Base-by-base conservation (phyloP, 2,888 invertebrate genomes). In the Melieria crassipennis region DNA sequence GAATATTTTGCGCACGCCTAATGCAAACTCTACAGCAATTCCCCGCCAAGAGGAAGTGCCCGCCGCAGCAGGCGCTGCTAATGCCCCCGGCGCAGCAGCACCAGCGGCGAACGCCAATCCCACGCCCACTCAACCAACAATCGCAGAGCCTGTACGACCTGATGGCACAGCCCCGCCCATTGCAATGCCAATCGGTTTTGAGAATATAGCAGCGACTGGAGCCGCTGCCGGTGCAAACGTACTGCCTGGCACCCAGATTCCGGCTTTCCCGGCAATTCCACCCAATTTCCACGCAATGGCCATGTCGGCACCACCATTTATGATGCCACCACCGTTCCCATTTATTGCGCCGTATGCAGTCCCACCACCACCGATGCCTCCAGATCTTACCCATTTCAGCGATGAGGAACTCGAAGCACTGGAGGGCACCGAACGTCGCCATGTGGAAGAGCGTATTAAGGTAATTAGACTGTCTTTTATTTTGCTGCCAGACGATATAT, bases 401-500 rank as follows among this genome's bases (percentile, higher is more conserved):
- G 91, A 92, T 61, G 97, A 95, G 61, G 97, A 99, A 83, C 89
- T 99, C 69, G 89, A 90, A 71, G 89, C 91, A 13, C 91, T 99
- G 92, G 99, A 99, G 87, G 97, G 97, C 47, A 91, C 91, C 77
- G 93, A 96, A 80, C 90, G 98, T 74, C 90, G 92, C 77, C 93
- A 96, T 79, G 91, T 99, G 50, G 97, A 98, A 85, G 96, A 97
- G 5, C 90, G 99, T 74, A 91, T 99, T 75, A 93, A 94, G 88
- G 90, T 90, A 76, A 63, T 30, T 30, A 30, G 30, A 30, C 30
- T 30, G 30, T 3, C 30, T 30, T 3, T 0, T 30, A 30, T 30
- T 56, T 56, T 71, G 0, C 30, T 30, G 50, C 52, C 13, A 52
- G 9, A 16, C 55, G n/a, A 7, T 10, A 1, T 13, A 50, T 16